Conservation (phyloP, 2,888 invertebrate genomes). For the Epistrophella euchroma region DNA sequence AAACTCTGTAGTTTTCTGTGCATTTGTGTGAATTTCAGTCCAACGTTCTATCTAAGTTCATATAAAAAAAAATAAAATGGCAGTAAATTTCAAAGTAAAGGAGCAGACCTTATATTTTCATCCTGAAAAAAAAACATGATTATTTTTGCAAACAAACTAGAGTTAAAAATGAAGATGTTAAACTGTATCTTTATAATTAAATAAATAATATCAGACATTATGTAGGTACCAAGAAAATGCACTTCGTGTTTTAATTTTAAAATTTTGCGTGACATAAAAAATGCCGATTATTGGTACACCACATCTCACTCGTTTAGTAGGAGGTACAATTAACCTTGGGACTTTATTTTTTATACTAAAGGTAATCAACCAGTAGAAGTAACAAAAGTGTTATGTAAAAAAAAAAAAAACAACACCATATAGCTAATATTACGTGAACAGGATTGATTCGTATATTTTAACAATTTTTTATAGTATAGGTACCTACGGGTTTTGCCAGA, state of each 20-base stretch:
- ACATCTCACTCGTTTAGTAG: background rate
- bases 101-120: too few relatives aligned
- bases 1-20: too few relatives aligned
- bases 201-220: too few relatives aligned
- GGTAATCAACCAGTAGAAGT: background rate
- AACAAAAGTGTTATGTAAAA: slow-evolving; percentile 10
- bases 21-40: too few relatives aligned
- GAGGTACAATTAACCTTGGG: slow-evolving; percentile 5
- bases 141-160: too few relatives aligned
- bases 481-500: slow-evolving; percentile 18
- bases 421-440: slow-evolving; percentile 23
- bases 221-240: too few relatives aligned
- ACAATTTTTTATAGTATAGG: background rate
- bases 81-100: too few relatives aligned
- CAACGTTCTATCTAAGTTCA: too few relatives aligned
- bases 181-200: too few relatives aligned
- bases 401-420: background rate
- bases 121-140: too few relatives aligned
- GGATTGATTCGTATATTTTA: slow-evolving; percentile 20
- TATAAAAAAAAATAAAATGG: too few relatives aligned
- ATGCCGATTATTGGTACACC: background rate
- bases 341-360: background rate
- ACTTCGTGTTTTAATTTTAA: background rate
- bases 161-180: too few relatives aligned
- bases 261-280: slow-evolving; percentile 1